Evolutionary conservation across 2,797 vertebrate genomes (phyloP).

Genomic region (Eulemur coronatus): DNA sequence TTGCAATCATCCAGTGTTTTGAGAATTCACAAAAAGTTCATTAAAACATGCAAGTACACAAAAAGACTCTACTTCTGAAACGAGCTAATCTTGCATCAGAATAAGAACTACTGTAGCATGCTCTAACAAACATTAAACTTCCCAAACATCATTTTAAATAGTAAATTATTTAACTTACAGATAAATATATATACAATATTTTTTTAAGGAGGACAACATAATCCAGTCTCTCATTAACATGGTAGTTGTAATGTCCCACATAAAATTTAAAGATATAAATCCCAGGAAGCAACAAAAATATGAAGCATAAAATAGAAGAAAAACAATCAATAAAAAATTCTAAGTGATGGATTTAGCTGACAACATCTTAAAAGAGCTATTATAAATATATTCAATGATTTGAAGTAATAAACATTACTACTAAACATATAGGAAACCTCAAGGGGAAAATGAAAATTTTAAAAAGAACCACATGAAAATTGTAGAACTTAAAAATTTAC

Average conservation of each 20-base stretch:
- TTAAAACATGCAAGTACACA: fast-evolving
- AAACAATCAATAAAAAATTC: not conserved
- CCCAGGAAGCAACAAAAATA: not conserved
- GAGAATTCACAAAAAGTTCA: not conserved
- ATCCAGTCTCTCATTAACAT: not conserved
- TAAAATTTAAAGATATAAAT: not conserved
- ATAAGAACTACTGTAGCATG: not conserved
- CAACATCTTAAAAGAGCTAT: not conserved
- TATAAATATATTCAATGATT: not conserved
- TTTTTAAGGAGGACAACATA: not conserved
- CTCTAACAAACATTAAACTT: not conserved
- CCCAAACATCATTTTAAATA: not conserved
- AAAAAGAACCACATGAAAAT: not conserved
- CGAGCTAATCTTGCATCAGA: not conserved
- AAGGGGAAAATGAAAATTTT: not conserved
- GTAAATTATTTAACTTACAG: not conserved
- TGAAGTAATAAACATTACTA: not conserved
- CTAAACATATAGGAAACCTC: not conserved
- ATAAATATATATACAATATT: not conserved
- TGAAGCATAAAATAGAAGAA: not conserved
- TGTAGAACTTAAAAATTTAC: not conserved
- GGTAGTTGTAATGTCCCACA: not conserved
- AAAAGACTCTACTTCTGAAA: not conserved
- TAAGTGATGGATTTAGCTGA: not conserved
- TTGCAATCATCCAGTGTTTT: not conserved